Base-by-base conservation (phyloP, 2,888 invertebrate species). In the Melieria omissa region DNA sequence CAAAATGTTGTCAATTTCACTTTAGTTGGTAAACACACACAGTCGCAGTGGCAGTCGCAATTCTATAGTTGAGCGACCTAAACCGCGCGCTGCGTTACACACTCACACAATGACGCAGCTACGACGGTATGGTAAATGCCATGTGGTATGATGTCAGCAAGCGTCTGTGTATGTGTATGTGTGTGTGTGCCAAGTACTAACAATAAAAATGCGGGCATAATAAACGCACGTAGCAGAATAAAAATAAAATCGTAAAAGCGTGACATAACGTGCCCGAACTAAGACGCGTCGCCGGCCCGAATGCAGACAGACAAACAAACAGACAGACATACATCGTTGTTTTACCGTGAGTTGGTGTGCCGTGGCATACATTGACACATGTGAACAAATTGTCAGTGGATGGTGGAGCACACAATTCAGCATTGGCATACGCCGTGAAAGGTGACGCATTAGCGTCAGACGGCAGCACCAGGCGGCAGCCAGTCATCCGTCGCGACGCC, bases 201-300 rank as follows among this genome's bases (percentile, higher is more conserved):
- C 55, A 65, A 45, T 54, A 29, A 54, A 46, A 57, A 14, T 46
- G 29, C 8, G 62, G 8, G 47, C n/a, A 16, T 29, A 45, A 62
- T 45, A 81, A 82, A 77, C 81, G 77, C 81, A 82, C 83, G 82
- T 81, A 82, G 77, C 79, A 82, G 82, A 82, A 80, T 79, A 78
- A 82, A 79, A 81, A 82, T 79, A 82, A 82, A 81, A 82, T 79
- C 74, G 74, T 75, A 76, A 75, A 78, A 76, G 81, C 80, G 77
- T 79, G 79, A 80, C 81, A 80, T 77, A 79, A 80, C 79, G 76
- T n/a, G 0, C 57, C 9, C 14, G 12, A 52, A 52, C 52, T 8
- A 76, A 78, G 74, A 73, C 47, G 49, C 10, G 42, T 16, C 16
- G 44, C 6, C 7, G 57, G 16, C 55, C 8, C 66, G 29, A n/a